Base-by-base conservation (phyloP, 2,797 vertebrate species). In the Crocidura indochinensis region DNA sequence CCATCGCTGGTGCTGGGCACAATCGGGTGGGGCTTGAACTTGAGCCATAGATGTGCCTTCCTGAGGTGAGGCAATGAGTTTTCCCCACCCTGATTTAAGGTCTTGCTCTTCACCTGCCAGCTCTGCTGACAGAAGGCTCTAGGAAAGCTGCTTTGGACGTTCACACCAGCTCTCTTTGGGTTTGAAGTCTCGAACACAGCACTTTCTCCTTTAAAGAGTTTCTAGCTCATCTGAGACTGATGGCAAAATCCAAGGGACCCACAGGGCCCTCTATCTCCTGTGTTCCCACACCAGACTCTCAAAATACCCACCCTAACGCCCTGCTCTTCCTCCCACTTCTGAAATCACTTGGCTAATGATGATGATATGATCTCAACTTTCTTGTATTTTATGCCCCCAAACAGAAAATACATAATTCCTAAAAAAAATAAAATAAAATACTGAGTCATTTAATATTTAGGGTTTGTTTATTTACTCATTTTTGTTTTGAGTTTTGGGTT, bases 361-460 rank as follows among this genome's bases (percentile, higher is more conserved):
- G 19, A 26, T 49, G 65, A 8, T 27, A 12, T n/a, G 77, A 69
- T 20, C 60, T 49, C 81, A 69, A 49, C 1, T 1, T 86, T 77
- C n/a, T 87, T 90, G 80, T 53, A 53, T 53, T 74, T 38, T 93
- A 71, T 47, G 44, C 44, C 88, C 67, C n/a, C 6, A 68, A 91
- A 62, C 47, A 91, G 92, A 94, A 87, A 62, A 86, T 19, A 67
- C 1, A 0, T 67, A 73, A 38, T 87, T 88, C 74, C 69, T 64
- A 27, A 10, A 46, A 90, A 31, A 8, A 38, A 38, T n/a, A 38
- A 38, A 38, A 38, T 20, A 67, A 20, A n/a, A n/a, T n/a, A 31
- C 8, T 56, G 60, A 51, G 38, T 64, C 12, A 17, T 53, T 12
- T 10, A 53, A 53, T 53, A 17, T 53, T 53, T 12, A 17, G 51